Evolutionary conservation across 2,888 invertebrate species (phyloP).

Genomic region (Agrotis ipsilon): DNA sequence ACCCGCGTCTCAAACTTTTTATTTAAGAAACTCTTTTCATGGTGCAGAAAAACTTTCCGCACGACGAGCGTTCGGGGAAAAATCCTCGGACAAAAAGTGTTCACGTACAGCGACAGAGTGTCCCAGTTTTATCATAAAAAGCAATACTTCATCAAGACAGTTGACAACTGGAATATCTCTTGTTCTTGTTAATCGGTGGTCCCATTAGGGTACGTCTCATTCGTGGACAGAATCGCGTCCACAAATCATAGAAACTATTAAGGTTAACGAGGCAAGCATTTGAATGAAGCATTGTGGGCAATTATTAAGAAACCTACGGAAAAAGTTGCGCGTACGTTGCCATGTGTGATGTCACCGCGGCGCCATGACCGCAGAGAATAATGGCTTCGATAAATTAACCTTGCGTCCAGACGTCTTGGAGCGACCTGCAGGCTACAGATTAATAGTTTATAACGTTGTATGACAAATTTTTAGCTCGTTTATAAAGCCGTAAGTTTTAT

Average conservation of each 20-base stretch:
- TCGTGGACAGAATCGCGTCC: constrained; percentile 59
- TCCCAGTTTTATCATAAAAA: constrained; percentile 65
- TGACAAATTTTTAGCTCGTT: constrained; percentile 14
- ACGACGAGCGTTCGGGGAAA: constrained; percentile 58
- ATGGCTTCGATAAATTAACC: constrained; percentile 78
- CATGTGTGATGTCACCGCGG: constrained; percentile 71
- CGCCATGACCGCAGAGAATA: constrained; percentile 70
- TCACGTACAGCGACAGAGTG: constrained; percentile 45
- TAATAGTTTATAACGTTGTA: constrained; percentile 66
- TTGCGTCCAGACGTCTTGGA: constrained; percentile 75
- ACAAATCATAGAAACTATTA: constrained; percentile 75
- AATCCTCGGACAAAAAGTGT: constrained; percentile 59
- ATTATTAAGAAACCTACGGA: constrained; percentile 65
- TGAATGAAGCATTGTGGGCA: constrained; percentile 69
- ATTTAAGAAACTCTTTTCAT: constrained; percentile 55
- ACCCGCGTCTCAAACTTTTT: constrained; percentile 51
- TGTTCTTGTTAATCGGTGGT: constrained; percentile 65
- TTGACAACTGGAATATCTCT: constrained; percentile 59
- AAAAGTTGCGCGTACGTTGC: constrained; percentile 70
- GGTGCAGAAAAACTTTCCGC: constrained; percentile 55
- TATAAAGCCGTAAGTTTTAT: constrained; percentile 9
- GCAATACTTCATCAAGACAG: constrained; percentile 62
- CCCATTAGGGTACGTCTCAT: constrained; percentile 60
- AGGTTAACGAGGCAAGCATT: constrained; percentile 74
- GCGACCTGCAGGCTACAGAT: constrained; percentile 70